Evolutionary conservation across 2,888 invertebrate species (phyloP), one percentile per base, ranked within the genome.

Genomic region (Campoletis raptor): DNA sequence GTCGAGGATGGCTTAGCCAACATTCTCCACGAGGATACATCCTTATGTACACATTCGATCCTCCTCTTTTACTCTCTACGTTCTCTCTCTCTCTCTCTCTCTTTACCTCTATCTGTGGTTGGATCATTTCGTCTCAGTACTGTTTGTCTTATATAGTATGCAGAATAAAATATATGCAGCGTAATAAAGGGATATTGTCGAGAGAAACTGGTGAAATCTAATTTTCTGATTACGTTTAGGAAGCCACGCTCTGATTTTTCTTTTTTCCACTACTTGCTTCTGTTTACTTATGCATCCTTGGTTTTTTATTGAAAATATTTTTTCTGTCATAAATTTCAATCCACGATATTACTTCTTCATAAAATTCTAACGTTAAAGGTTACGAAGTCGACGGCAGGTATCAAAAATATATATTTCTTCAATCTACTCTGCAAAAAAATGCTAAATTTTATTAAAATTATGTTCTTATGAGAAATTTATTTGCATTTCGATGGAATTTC

Each of bases 1-100:
- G 85, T 78, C 81, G 80, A 83, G 83, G 81, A 82, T 84, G 85
- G 85, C 81, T 88, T 70, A 88, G 82, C 86, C 84, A 86, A 86
- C 83, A 78, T 83, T 76, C 80, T 79, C 81, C 69, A 78, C 48
- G 66, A 67, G 69, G 78, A 61, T 77, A 73, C 61, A 80, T 36
- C 72, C 69, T 42, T 57, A 57, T 72, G 15, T 69, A 54, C 21
- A 36, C 36, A 48, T 12, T 48, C 24, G 21, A 40, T 24, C 57
- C 64, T 45, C 52, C 30, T 12, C 80, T 72, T 54, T 77, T 10
- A 72, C 72, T 80, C 48, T 45, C 40, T 15, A n/a, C 30, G 18
- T 37, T 36, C 21, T 37, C 15, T 54, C 2, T 52, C 66, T 37
- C n/a, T 40, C n/a, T 40, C n/a, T 67, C 40, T 67, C 45, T 30